Percentiles rank a stretch among this genome's conserved stretches.
phyloP scores from a whole-genome alignment of 2,888 invertebrate species.

The Eristalis pertinax region DNA sequence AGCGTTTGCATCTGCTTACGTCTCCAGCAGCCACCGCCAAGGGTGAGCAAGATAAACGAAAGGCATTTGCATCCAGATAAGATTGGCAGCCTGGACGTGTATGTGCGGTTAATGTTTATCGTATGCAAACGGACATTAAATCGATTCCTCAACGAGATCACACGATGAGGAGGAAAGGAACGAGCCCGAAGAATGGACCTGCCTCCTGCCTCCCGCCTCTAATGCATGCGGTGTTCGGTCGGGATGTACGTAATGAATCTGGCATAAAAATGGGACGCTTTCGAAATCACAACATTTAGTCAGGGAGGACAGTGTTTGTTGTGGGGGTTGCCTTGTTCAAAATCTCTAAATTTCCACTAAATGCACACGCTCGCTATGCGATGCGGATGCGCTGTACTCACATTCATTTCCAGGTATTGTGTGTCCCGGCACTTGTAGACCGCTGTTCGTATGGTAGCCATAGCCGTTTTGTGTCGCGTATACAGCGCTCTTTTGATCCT shows the following conservation, averaged over 20 bases:
- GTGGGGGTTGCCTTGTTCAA: neutral
- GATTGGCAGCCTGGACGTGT: slow-evolving; percentile 46
- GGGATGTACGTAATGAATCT: neutral
- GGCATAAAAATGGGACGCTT: neutral
- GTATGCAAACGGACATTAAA: slow-evolving; percentile 66
- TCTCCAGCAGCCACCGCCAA: neutral
- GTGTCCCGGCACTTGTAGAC: slow-evolving; percentile 85
- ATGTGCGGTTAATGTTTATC: slow-evolving; percentile 55
- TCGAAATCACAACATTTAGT: neutral
- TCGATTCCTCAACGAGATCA: slow-evolving; percentile 57
- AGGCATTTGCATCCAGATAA: slow-evolving; percentile 61
- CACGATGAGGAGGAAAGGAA: slow-evolving; percentile 18
- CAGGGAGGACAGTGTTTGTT: neutral
- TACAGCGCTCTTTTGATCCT: slow-evolving; percentile 92
- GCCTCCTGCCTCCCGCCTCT: slow-evolving; percentile 15
- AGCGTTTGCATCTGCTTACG: neutral
- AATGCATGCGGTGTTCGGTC: slow-evolving; percentile 7
- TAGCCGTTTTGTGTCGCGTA: slow-evolving; percentile 93
- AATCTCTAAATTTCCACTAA: neutral
- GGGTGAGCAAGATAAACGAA: slow-evolving; percentile 48
- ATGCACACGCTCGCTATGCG: neutral
- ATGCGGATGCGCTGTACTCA: slow-evolving; percentile 83
- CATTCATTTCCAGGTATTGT: slow-evolving; percentile 90
- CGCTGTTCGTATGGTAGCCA: slow-evolving; percentile 90
- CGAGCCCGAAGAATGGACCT: neutral